Base-by-base conservation (phyloP, 2,797 vertebrate species). In the Falco rusticolus region DNA sequence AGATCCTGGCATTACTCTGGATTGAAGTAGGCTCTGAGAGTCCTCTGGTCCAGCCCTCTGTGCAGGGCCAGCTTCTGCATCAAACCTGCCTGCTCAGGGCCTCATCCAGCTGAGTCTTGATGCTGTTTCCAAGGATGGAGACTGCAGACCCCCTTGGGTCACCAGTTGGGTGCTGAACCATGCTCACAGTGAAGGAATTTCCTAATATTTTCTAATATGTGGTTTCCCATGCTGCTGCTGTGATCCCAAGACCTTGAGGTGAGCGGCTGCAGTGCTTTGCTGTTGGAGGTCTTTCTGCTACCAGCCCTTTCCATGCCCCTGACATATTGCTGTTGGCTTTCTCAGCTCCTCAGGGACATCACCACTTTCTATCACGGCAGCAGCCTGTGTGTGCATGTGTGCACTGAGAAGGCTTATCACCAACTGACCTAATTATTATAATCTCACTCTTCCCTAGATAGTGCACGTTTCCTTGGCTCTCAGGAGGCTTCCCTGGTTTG, bases 171-270 rank as follows among this genome's bases (percentile, higher is more conserved):
- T 72, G 64, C 81, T 64, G 54, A 68, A 9, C 54, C 26, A 7
- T 1, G 3, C 64, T 71, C 17, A 5, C n/a, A 65, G 37, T 4
- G 0, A 37, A 72, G 56, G 64, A 37, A 34, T 83, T 89, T 72
- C 65, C 59, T 63, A 4, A 9, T 2, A 16, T 41, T n/a, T 60
- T 19, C 15, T 43, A 43, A 16, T 43, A 2, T 33, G 0, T 0
- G 64, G 5, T 10, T 60, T 63, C 41, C 37, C 13, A 6, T 3
- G 6, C 66, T 72, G n/a, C 57, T 57, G 34, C 34, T 43, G 2
- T 0, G 0, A 16, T n/a, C 39, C 31, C 45, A 56, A 25, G 34
- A 26, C 57, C 37, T 8, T 9, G n/a, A 25, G 65, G 53, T 25
- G 39, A 87, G 48, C 59, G 20, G 34, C 51, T 63, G 29, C 82